Evolutionary conservation across 2,113 vertebrate species (phyloP), one percentile per base, ranked within the genome.

Genomic region (Coryphaenoides rupestris): DNA sequence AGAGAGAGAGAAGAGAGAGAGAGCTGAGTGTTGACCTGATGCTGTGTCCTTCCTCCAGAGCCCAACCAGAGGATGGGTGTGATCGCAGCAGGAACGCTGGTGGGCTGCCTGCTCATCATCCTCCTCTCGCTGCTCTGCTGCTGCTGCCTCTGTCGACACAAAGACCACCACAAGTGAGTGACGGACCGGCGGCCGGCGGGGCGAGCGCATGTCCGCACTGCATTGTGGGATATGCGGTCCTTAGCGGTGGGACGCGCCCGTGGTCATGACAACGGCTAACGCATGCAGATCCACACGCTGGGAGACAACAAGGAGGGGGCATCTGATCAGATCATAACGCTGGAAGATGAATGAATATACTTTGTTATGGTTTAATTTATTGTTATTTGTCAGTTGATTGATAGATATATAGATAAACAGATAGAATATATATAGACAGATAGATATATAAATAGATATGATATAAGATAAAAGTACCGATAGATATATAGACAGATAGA

Each of bases 11-110:
- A n/a, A n/a, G n/a, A n/a, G n/a, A n/a, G n/a, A n/a, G n/a, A n/a
- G n/a, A n/a, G n/a, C n/a, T n/a, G n/a, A n/a, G n/a, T n/a, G 71
- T 40, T 40, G 33, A 40, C 33, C 24, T 40, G 33, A n/a, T n/a
- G 33, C 33, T 7, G 33, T 40, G 1, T 40, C 6, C 81, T 76
- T 40, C 81, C 75, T 86, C 74, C 89, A 99, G 96, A 97, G 80
- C 93, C 93, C 77, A 98, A 99, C 87, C 95, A 95, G 85, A 90
- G 96, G 81, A 96, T 97, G 91, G 96, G 96, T 4, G 96, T 99
- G 82, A 96, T 99, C 2, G 96, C 95, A 3, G 95, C 96, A 0
- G 96, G 93, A 21, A 93, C 90, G 19, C 90, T 99, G 66, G 90
- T 96, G 75, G 90, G 90, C 0, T 90, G 95, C 60, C 88, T 99